Conservation (phyloP, 2,888 invertebrate genomes). For the Drosophila formosana region DNA sequence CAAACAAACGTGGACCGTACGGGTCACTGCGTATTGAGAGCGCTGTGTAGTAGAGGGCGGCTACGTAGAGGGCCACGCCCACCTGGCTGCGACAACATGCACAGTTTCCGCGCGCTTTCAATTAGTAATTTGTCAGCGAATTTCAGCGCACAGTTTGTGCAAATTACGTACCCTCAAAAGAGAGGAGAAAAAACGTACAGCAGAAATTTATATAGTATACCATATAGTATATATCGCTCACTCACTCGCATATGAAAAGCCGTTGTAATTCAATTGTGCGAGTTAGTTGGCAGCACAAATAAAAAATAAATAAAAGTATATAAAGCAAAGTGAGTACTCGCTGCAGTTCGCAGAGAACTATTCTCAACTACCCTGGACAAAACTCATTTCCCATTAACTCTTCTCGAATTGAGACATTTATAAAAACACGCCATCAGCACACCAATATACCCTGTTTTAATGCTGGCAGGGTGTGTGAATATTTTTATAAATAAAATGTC, state of each 20-base stretch:
- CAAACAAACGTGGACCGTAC: constrained; percentile 76
- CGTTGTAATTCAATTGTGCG: constrained; percentile 63
- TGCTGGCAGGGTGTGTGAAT: neutral
- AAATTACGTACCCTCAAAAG: constrained; percentile 58
- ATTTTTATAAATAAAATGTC: constrained; percentile 45
- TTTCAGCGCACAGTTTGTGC: constrained; percentile 49
- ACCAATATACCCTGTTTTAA: neutral
- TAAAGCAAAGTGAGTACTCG: neutral
- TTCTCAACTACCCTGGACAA: neutral
- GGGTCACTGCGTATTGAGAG: constrained; percentile 77
- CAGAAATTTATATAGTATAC: constrained; percentile 24
- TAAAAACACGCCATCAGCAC: neutral
- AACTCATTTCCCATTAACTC: too few species aligned
- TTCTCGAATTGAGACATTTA: too few species aligned
- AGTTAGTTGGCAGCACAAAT: constrained; percentile 28
- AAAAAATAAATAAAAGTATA: neutral
- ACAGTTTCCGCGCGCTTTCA: constrained; percentile 63
- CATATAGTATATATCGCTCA: constrained; percentile 5
- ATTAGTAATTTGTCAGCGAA: constrained; percentile 76
- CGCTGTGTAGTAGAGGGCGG: constrained; percentile 12
- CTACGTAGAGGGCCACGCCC: constrained; percentile 25
- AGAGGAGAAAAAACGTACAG: constrained; percentile 10
- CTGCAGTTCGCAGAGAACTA: neutral
- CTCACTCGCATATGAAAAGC: constrained; percentile 39
- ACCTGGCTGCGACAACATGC: constrained; percentile 37